phyloP scores from a whole-genome alignment of 1,140 invertebrate species.

The Drusus annulatus region DNA sequence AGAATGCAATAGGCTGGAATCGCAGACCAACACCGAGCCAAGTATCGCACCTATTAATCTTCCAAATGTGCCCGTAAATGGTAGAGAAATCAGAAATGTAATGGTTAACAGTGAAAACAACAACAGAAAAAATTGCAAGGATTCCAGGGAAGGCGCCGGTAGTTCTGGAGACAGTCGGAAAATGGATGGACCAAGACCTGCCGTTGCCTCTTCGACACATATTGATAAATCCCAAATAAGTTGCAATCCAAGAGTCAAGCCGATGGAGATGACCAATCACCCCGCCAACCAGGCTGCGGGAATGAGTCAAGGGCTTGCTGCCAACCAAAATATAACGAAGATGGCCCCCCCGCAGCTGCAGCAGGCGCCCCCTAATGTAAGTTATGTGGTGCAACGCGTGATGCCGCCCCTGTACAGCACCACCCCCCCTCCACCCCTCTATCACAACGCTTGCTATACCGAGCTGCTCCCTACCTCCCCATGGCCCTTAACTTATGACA shows the following conservation, averaged over 20 bases:
- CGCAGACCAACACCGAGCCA: neutral
- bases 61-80: neutral
- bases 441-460: constrained; percentile 63
- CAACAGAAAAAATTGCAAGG: constrained; percentile 45
- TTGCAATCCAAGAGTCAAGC: neutral
- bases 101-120: neutral
- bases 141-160: constrained; percentile 51
- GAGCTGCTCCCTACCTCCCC: constrained; percentile 61
- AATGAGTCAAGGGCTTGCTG: neutral
- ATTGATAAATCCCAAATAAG: constrained; percentile 13
- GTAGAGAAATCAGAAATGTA: neutral
- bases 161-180: constrained; percentile 40
- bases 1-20: constrained; percentile 55
- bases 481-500: constrained; percentile 68
- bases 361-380: constrained; percentile 65
- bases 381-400: constrained; percentile 67
- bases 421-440: constrained; percentile 59
- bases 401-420: constrained; percentile 63
- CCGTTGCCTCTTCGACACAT: neutral
- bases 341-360: constrained; percentile 48
- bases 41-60: neutral
- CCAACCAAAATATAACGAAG: constrained; percentile 10
- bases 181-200: constrained; percentile 33
- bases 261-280: neutral
- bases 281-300: neutral